Conservation (phyloP, 2,888 invertebrate species). For the Panorpa germanica region DNA sequence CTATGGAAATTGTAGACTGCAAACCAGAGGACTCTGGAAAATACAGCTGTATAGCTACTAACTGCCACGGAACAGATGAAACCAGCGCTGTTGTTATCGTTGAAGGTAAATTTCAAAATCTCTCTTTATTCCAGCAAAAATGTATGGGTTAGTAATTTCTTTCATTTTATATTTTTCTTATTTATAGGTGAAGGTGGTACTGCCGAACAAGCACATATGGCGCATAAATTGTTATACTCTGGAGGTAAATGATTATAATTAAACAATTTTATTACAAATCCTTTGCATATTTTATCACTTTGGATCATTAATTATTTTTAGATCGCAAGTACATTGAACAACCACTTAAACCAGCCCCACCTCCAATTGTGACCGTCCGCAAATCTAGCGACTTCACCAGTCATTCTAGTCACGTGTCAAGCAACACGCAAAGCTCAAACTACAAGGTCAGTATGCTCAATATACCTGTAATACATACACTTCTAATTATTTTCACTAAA, state of each 20-base stretch:
- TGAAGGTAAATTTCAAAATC: constrained; percentile 46
- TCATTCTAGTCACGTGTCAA: constrained; percentile 8
- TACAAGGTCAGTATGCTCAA: no score
- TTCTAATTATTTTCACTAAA: no score
- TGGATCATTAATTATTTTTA: no score
- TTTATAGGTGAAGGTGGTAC: constrained; percentile 52
- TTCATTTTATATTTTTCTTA: constrained; percentile 7
- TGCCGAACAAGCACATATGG: constrained; percentile 65
- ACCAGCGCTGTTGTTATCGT: constrained; percentile 90
- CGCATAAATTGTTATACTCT: constrained; percentile 75
- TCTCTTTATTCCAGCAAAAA: not conserved
- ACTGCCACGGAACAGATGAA: constrained; percentile 87
- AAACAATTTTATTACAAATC: not conserved
- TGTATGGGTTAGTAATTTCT: not conserved
- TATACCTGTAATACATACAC: no score
- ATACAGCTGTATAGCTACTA: constrained; percentile 86
- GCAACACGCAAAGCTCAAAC: no score
- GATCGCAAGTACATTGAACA: constrained; percentile 75
- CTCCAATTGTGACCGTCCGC: constrained; percentile 43
- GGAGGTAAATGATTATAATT: constrained; percentile 33
- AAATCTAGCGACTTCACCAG: constrained; percentile 29
- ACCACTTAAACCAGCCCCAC: constrained; percentile 60
- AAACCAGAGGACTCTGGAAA: constrained; percentile 90
- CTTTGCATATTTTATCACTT: no score
- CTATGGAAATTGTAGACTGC: constrained; percentile 91